A percentile compares a stretch with the other conserved stretches of the same genome.
Conservation (phyloP, 2,113 vertebrate genomes). For the Recurvirostra avosetta region DNA sequence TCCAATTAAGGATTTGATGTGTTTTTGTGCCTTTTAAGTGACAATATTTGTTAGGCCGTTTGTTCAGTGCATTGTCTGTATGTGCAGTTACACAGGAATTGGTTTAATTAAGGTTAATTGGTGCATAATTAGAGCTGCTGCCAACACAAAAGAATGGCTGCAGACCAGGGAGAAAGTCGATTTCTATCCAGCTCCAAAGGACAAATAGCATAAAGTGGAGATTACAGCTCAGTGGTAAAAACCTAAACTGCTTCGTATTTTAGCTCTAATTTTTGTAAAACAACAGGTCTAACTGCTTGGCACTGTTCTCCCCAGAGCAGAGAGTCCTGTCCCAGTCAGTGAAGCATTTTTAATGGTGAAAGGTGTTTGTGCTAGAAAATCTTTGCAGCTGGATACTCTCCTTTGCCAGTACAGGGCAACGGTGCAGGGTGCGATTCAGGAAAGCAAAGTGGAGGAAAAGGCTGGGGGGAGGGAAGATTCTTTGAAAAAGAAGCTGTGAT, state of each 20-base stretch:
- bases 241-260: neutral
- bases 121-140: slow-evolving; percentile 62
- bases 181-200: slow-evolving; percentile 33
- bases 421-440: neutral
- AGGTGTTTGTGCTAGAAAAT: neutral
- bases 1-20: slow-evolving; percentile 56
- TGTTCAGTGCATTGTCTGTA: slow-evolving; percentile 68
- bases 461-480: too few species aligned
- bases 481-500: neutral
- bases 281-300: neutral
- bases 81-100: slow-evolving; percentile 61
- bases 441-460: neutral
- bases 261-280: neutral
- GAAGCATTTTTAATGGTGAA: neutral
- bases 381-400: neutral
- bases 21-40: slow-evolving; percentile 66
- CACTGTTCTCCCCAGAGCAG: neutral
- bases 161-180: slow-evolving; percentile 25
- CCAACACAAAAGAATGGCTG: slow-evolving; percentile 55
- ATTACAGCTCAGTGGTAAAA: neutral
- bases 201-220: neutral
- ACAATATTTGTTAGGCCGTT: slow-evolving; percentile 72
- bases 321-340: neutral
- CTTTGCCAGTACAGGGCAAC: neutral
- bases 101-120: slow-evolving; percentile 78